phyloP scores from a whole-genome alignment of 2,113 vertebrate species.

The Malaclemys terrapin region DNA sequence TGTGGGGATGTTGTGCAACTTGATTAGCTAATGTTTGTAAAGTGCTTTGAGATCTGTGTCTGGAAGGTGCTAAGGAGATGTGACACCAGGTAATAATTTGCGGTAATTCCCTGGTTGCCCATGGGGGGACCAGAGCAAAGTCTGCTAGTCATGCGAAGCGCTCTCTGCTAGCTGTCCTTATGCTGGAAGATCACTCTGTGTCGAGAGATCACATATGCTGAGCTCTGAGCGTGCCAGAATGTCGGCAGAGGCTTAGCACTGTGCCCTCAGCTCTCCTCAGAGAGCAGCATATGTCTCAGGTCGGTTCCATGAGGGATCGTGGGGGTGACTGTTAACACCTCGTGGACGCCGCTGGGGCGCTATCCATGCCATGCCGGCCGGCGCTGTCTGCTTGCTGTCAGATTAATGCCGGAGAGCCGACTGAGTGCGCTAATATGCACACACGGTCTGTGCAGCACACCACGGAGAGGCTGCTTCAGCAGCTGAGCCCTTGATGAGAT shows the following conservation, averaged over 20 bases:
- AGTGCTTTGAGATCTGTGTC: not conserved
- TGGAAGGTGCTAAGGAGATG: not conserved
- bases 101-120: not conserved
- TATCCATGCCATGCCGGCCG: not conserved
- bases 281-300: not conserved
- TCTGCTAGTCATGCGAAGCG: fast-evolving
- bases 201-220: not conserved
- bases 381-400: not conserved
- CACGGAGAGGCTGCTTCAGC: not conserved
- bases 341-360: fast-evolving
- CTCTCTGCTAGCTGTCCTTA: not conserved
- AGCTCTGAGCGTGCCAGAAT: not conserved
- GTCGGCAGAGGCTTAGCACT: not conserved
- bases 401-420: not conserved
- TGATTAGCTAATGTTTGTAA: not conserved
- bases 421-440: not conserved
- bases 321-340: not conserved
- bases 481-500: not conserved
- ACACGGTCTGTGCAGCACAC: not conserved
- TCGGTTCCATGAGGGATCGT: not conserved
- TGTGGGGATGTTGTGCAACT: not conserved
- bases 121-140: not conserved
- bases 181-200: not conserved
- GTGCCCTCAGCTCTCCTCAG: not conserved
- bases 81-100: not conserved